Evolutionary conservation across 1,140 invertebrate species (phyloP).

Genomic region (Drosophila sechellia): DNA sequence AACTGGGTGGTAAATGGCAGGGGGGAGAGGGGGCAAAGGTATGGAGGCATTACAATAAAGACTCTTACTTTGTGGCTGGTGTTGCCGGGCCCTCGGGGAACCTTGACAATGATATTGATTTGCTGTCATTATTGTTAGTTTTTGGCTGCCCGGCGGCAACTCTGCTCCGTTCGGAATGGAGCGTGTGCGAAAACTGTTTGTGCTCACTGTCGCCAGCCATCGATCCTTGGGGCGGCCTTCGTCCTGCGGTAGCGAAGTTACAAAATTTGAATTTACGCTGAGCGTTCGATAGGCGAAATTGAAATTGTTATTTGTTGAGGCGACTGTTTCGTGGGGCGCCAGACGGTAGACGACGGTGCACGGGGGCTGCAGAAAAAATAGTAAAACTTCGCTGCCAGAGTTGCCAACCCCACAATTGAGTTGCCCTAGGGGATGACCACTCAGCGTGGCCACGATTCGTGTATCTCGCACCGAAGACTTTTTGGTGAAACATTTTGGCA

Average conservation of each 20-base stretch:
- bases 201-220: constrained; percentile 39
- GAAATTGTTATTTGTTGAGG: constrained; percentile 78
- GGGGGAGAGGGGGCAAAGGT: constrained; percentile 2
- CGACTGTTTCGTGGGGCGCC: constrained; percentile 28
- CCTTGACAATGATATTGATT: constrained; percentile 78
- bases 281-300: constrained; percentile 70
- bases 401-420: constrained; percentile 12
- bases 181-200: constrained; percentile 58
- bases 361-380: constrained; percentile 20
- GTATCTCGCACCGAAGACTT: constrained; percentile 50
- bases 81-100: constrained; percentile 42
- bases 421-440: constrained; percentile 46
- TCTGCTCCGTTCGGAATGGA: background rate
- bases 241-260: constrained; percentile 37
- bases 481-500: constrained; percentile 39
- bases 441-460: constrained; percentile 46
- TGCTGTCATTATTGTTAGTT: constrained; percentile 79
- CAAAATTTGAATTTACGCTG: constrained; percentile 79
- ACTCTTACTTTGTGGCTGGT: constrained; percentile 69
- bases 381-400: constrained; percentile 39
- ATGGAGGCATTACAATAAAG: constrained; percentile 52
- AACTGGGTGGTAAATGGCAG: background rate
- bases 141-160: constrained; percentile 49
- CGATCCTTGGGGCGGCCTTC: constrained; percentile 39
- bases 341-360: background rate